Percentiles rank a stretch among this genome's conserved stretches.
Conservation (phyloP, 2,797 vertebrate genomes). For the Merluccius polli region DNA sequence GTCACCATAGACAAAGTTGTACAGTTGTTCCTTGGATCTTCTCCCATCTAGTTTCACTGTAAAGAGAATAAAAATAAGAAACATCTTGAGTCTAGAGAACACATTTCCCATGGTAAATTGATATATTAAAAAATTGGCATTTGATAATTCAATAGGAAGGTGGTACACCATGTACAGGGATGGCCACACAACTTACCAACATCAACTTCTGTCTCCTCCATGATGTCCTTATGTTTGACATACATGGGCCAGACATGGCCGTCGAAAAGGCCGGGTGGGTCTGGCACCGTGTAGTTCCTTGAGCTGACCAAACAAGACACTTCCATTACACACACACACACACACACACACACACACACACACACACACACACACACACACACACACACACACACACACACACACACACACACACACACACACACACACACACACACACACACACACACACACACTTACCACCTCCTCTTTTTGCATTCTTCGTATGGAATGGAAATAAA, state of each 20-base stretch:
- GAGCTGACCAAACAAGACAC: slow-evolving; percentile 64
- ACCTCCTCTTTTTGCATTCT: slow-evolving; percentile 91
- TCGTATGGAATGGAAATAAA: slow-evolving; percentile 93
- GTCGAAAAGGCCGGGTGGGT: slow-evolving; percentile 88
- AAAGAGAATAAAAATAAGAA: slow-evolving; percentile 25
- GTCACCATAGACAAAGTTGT: slow-evolving; percentile 79
- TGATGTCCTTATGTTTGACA: slow-evolving; percentile 83
- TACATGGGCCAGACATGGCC: slow-evolving; percentile 95
- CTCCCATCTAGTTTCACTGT: slow-evolving; percentile 87
- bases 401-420: slow-evolving; percentile 22
- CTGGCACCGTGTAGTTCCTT: slow-evolving; percentile 86
- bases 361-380: slow-evolving; percentile 21
- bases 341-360: neutral
- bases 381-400: neutral
- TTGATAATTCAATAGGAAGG: neutral
- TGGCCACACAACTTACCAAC: slow-evolving; percentile 67
- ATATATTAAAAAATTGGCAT: neutral
- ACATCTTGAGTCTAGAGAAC: neutral
- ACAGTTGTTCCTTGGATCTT: slow-evolving; percentile 81
- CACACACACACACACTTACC: slow-evolving; percentile 64
- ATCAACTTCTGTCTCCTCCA: slow-evolving; percentile 80
- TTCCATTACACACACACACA: neutral
- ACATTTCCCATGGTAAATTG: neutral
- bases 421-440: neutral
- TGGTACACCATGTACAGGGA: neutral